phyloP scores from a whole-genome alignment of 1,140 invertebrate genomes.

The Mycetomoellerius zeteki region DNA sequence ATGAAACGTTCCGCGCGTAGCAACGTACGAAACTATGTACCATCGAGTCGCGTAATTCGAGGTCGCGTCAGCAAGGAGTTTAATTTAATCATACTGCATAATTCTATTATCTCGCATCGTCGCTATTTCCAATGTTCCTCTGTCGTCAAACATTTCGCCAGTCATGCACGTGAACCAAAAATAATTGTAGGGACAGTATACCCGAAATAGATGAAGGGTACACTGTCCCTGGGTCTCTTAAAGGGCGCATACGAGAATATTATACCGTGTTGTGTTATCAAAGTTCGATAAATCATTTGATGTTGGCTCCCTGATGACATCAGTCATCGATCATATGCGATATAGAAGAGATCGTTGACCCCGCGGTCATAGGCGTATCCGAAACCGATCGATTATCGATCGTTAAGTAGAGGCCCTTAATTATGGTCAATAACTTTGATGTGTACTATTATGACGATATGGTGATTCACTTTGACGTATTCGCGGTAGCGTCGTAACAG shows the following conservation, averaged over 20 bases:
- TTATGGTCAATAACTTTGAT: constrained; percentile 69
- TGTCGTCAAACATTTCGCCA: neutral
- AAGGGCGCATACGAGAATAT: constrained; percentile 48
- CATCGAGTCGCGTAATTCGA: constrained; percentile 30
- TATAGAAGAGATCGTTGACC: constrained; percentile 73
- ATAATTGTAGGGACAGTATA: constrained; percentile 1
- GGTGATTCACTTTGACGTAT: constrained; percentile 36
- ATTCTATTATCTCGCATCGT: constrained; percentile 15
- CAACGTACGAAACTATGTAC: constrained; percentile 40
- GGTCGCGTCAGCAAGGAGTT: constrained; percentile 4
- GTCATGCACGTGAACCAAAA: constrained; percentile 48
- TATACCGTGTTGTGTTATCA: constrained; percentile 46
- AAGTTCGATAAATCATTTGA: constrained; percentile 71
- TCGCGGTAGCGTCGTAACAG: neutral
- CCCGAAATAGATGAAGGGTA: constrained; percentile 47
- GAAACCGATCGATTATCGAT: constrained; percentile 66
- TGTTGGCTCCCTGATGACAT: constrained; percentile 63
- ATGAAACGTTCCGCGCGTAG: constrained; percentile 23
- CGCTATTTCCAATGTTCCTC: constrained; percentile 6
- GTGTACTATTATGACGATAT: constrained; percentile 42
- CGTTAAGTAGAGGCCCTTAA: constrained; percentile 71
- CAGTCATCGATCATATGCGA: constrained; percentile 71
- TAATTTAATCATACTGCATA: constrained; percentile 47
- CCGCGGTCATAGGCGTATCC: neutral
- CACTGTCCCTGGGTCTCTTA: constrained; percentile 9